These are phyloP conservation scores for Phenacoccus solenopsis DNA, from an alignment of 1,140 invertebrate genomes.

Conservation along the genomic window DNA sequence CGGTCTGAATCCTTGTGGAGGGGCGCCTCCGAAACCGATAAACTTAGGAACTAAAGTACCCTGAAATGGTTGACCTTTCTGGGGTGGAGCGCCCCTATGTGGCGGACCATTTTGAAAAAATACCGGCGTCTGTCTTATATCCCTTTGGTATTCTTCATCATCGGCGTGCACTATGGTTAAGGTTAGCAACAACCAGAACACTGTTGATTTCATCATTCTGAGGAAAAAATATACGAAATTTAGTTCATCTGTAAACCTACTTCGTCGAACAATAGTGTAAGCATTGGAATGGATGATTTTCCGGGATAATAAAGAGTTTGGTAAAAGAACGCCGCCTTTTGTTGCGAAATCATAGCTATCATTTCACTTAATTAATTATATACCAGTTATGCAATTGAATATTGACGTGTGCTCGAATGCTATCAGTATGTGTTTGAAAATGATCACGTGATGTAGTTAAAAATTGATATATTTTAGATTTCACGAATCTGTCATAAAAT, in stretches of 20 bases:
- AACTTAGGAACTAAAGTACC: slow-evolving; percentile 19
- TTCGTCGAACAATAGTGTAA: not conserved
- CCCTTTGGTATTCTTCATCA: slow-evolving; percentile 17
- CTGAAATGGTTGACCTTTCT: slow-evolving; percentile 15
- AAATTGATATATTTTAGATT: not conserved
- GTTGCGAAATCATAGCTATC: not conserved
- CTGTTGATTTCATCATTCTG: slow-evolving; percentile 10
- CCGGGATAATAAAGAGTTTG: not conserved
- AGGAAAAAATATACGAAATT: not conserved
- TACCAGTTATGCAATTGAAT: not conserved
- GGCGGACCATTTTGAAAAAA: slow-evolving; percentile 18
- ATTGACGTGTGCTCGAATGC: not conserved
- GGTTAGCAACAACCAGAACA: not conserved
- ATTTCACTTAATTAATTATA: not conserved
- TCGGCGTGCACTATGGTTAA: slow-evolving; percentile 22
- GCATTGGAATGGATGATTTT: too few relatives aligned
- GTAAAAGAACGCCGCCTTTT: not conserved
- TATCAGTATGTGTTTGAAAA: not conserved
- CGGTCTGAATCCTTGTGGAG: slow-evolving; percentile 26
- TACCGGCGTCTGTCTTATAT: slow-evolving; percentile 18
- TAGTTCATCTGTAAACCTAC: not conserved
- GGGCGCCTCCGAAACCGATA: slow-evolving; percentile 10
- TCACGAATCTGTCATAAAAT: too few relatives aligned
- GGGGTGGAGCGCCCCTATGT: slow-evolving; percentile 10
- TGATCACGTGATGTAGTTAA: not conserved